phyloP scores from a whole-genome alignment of 2,797 vertebrate species.

The Simalia tracyae region DNA sequence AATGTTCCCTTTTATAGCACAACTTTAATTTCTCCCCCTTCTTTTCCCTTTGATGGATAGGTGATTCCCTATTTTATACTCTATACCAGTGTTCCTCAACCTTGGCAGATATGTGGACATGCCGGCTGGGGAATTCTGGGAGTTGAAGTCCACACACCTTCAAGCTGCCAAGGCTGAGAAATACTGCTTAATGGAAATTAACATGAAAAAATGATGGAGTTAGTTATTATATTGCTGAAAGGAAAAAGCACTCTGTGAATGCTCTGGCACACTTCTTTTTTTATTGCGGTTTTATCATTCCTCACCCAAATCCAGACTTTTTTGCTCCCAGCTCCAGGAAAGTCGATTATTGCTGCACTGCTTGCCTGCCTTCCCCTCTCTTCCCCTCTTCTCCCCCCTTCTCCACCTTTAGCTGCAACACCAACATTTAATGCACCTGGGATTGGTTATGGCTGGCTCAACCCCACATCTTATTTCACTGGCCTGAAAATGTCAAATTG shows the following conservation, averaged over 20 bases:
- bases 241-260: not conserved
- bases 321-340: not conserved
- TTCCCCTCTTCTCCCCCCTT: not conserved
- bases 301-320: not conserved
- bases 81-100: not conserved
- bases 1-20: not conserved
- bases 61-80: not conserved
- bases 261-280: not conserved
- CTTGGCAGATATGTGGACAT: too few relatives aligned
- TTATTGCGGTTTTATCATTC: not conserved
- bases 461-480: constrained; percentile 39
- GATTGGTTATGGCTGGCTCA: constrained; percentile 35
- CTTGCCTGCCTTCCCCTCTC: not conserved
- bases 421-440: not conserved
- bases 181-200: not conserved
- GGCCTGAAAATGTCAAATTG: constrained; percentile 58
- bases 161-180: too few relatives aligned
- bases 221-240: not conserved
- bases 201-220: not conserved
- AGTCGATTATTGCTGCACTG: not conserved
- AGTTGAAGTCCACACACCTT: too few relatives aligned
- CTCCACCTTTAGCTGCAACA: not conserved
- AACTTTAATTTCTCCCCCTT: not conserved
- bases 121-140: too few relatives aligned
- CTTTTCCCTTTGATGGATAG: not conserved